A percentile compares a stretch with the other conserved stretches of the same genome.
These are phyloP conservation scores for Drosophila obscura DNA, from an alignment of 1,140 invertebrate genomes.

Conservation along the genomic window DNA sequence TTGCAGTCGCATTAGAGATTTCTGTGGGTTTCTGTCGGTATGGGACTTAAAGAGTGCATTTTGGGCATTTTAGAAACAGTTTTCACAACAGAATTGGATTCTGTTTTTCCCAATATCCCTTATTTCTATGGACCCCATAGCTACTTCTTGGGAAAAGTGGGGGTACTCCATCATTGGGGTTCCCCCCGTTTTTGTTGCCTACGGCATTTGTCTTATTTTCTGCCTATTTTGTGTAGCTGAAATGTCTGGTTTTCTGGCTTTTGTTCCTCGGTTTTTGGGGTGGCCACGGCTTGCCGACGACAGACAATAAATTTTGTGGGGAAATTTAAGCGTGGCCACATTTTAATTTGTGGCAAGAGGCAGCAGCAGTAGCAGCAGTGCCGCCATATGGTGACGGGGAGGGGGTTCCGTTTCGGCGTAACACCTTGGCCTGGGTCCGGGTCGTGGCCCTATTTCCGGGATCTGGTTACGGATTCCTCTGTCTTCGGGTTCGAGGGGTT, in stretches of 20 bases:
- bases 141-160: too few relatives aligned
- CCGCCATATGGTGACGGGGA: conserved; percentile 1
- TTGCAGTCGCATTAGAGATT: conserved; percentile 24
- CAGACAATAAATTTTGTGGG: conserved; percentile 73
- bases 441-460: not conserved
- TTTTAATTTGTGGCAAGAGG: conserved; percentile 75
- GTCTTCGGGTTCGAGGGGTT: not conserved
- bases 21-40: not conserved
- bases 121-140: not conserved
- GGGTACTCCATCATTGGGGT: too few relatives aligned
- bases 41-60: conserved; percentile 7
- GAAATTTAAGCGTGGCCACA: conserved; percentile 71
- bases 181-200: not conserved
- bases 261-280: conserved; percentile 30
- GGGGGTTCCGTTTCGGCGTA: conserved; percentile 30
- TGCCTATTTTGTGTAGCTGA: conserved; percentile 44
- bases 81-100: too few relatives aligned
- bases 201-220: conserved; percentile 71
- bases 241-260: conserved; percentile 40
- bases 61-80: too few relatives aligned
- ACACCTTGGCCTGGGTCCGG: conserved; percentile 49
- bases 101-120: not conserved
- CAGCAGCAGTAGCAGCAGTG: conserved; percentile 7
- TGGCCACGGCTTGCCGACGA: conserved; percentile 43
- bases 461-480: not conserved